These are phyloP conservation scores for Choloepus didactylus DNA, from an alignment of 2,797 vertebrate species.

Conservation along the genomic window DNA sequence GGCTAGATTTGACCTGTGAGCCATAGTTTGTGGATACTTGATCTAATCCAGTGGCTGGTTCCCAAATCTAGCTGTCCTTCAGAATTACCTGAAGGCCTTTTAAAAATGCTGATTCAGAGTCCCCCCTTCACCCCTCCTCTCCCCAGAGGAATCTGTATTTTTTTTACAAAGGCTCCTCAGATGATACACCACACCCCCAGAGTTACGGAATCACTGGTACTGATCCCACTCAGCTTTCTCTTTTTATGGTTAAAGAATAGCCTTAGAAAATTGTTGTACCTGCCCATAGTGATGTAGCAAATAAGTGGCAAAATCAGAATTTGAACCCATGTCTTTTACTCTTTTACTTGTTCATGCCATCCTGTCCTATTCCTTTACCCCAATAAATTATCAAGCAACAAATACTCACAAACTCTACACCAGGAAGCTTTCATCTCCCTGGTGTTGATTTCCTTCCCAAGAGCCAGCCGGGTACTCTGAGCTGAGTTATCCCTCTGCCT, in stretches of 20 bases:
- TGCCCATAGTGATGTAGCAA: neutral
- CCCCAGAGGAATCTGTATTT: neutral
- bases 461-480: conserved; percentile 1
- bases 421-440: neutral
- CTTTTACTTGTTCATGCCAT: conserved; percentile 28
- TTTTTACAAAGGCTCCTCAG: neutral
- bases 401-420: conserved; percentile 38
- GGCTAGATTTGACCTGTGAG: neutral
- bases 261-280: neutral
- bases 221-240: neutral
- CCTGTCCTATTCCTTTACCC: neutral
- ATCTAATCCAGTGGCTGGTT: neutral
- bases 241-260: conserved; percentile 65
- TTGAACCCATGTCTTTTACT: conserved; percentile 30
- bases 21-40: neutral
- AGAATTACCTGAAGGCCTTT: conserved; percentile 13
- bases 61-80: conserved; percentile 40
- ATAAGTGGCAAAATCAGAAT: conserved; percentile 33
- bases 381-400: neutral
- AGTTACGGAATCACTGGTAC: conserved; percentile 15
- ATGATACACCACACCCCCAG: neutral
- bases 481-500: conserved; percentile 61
- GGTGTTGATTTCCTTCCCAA: conserved; percentile 30
- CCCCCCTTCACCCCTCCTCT: fast-evolving
- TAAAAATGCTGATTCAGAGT: neutral